Evolutionary conservation across 2,797 vertebrate species (phyloP), one percentile per base, ranked within the genome.

Genomic region (Lophotriccus pileatus): DNA sequence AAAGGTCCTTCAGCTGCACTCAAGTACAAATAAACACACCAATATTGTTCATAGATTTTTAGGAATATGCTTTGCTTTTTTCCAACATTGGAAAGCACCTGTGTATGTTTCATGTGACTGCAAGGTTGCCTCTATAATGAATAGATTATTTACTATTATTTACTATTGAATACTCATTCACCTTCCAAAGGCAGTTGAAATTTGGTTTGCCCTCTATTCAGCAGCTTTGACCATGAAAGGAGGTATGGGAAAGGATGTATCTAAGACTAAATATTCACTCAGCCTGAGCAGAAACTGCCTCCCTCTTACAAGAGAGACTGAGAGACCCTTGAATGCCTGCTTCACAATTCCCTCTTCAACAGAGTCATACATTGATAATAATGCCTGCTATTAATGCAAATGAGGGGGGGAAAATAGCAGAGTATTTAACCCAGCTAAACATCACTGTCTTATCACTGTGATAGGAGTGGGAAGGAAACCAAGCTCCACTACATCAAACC

Each of bases 341-440:
- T 85, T 91, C 58, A 67, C 56, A 85, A 55, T 64, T 93, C 82
- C 76, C 64, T 87, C 66, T 62, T 77, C 69, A 88, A 56, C 14
- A 32, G 14, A 49, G 28, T 39, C 49, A 82, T 75, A 41, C 7
- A 76, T 89, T 89, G 84, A 82, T 79, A 87, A 77, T 80, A 70
- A 74, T 21, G 47, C 43, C 24, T 93, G 49, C 20, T 72, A 32
- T 80, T 70, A 84, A 83, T 78, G 64, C 22, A 91, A 68, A 85
- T 17, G 19, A 12, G 4, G 9, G 4, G 0, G 3, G 0, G 3
- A 4, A 9, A 11, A 27, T 39, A 8, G 24, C 27, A 47, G 34
- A 43, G 21, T 73, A 87, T 89, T 78, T 75, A 74, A 59, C 34
- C 75, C 79, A 56, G 21, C 39, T 81, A 63, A 95, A 69, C 34